Percentiles rank a stretch among this genome's conserved stretches.
Conservation (phyloP, 2,113 vertebrate species). For the Crotophaga sulcirostris region DNA sequence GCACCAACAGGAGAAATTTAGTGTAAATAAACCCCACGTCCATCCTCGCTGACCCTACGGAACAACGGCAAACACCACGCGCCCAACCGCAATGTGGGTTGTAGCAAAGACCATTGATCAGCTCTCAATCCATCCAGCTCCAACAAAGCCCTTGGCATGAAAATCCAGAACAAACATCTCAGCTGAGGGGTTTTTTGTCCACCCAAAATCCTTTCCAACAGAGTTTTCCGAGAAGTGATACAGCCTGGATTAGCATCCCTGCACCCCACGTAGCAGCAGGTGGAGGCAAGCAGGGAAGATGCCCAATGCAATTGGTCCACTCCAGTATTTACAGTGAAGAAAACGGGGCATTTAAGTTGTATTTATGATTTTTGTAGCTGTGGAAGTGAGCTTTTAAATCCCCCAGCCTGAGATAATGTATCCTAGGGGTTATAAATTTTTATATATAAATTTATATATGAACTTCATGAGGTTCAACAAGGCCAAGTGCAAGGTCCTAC, state of each 20-base stretch:
- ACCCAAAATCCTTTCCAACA: not conserved
- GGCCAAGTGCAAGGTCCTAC: too few relatives aligned
- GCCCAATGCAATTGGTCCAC: accelerated
- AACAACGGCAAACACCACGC: accelerated
- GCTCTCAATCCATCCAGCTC: not conserved
- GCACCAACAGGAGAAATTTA: not conserved
- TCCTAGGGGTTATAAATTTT: not conserved
- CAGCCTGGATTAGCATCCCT: accelerated
- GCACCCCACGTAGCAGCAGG: accelerated
- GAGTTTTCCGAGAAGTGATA: not conserved
- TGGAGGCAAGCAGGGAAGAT: accelerated
- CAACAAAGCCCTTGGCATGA: not conserved
- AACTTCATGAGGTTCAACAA: too few relatives aligned
- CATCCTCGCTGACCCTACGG: not conserved
- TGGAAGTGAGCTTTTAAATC: not conserved
- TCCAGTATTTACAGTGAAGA: accelerated
- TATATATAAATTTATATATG: not conserved
- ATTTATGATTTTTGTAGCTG: not conserved
- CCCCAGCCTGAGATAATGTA: not conserved
- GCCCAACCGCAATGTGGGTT: accelerated
- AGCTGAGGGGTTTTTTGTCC: accelerated
- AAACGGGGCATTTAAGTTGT: not conserved
- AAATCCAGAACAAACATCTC: accelerated
- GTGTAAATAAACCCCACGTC: not conserved
- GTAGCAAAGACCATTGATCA: accelerated